Evolutionary conservation across 2,797 vertebrate genomes (phyloP).

Genomic region (Sebastes cheni): DNA sequence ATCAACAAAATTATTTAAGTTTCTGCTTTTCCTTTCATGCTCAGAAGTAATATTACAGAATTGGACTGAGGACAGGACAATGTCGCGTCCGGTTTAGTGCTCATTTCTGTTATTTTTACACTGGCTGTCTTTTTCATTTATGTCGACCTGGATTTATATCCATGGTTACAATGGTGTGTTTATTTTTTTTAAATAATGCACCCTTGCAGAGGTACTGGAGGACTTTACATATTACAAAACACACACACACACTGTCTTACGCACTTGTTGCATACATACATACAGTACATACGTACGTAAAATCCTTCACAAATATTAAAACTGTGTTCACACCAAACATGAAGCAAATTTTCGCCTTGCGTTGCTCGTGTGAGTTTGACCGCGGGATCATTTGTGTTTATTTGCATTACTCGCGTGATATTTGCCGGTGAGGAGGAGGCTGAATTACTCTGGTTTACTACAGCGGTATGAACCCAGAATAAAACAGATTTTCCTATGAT

Average conservation of each 20-base stretch:
- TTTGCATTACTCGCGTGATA: too few species aligned
- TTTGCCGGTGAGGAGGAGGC: not conserved
- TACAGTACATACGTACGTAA: too few species aligned
- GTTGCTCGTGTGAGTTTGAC: too few species aligned
- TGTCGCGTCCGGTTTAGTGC: constrained; percentile 12
- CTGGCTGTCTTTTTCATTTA: not conserved
- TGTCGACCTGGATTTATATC: not conserved
- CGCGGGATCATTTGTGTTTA: too few species aligned
- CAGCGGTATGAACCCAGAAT: not conserved
- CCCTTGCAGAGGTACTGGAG: not conserved
- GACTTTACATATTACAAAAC: not conserved
- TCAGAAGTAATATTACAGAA: constrained; percentile 12
- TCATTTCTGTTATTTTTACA: constrained; percentile 3
- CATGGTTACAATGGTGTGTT: not conserved
- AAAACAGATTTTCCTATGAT: not conserved
- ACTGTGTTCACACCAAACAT: not conserved
- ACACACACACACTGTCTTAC: not conserved
- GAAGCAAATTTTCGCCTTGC: not conserved
- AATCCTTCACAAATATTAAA: not conserved
- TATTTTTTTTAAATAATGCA: not conserved
- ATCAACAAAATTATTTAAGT: constrained; percentile 39
- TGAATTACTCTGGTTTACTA: not conserved
- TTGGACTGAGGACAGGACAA: constrained; percentile 17
- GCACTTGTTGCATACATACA: not conserved
- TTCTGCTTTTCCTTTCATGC: constrained; percentile 14